Evolutionary conservation across 2,797 vertebrate genomes (phyloP).

Genomic region (Onychomys torridus): DNA sequence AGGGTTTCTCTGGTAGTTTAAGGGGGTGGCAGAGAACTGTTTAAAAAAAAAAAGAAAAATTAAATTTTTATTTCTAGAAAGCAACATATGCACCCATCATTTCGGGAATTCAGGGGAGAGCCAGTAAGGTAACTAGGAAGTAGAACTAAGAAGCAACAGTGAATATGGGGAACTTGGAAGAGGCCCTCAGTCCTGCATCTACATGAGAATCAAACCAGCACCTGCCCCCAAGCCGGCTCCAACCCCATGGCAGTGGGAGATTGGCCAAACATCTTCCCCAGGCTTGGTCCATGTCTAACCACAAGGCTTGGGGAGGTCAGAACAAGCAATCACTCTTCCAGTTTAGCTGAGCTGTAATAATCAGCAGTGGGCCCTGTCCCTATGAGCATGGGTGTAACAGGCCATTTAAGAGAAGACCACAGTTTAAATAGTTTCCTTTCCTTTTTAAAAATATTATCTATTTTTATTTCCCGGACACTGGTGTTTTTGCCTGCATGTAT

Average conservation of each 20-base stretch:
- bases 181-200: not conserved
- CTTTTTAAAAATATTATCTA: not conserved
- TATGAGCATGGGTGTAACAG: not conserved
- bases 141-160: not conserved
- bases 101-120: not conserved
- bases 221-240: not conserved
- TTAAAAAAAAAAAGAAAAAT: not conserved
- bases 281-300: not conserved
- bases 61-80: conserved; percentile 37
- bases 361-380: not conserved
- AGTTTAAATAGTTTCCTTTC: not conserved
- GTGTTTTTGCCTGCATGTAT: not conserved
- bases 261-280: not conserved
- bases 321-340: not conserved
- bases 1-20: not conserved
- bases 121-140: not conserved
- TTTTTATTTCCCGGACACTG: not conserved
- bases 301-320: not conserved
- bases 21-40: conserved; percentile 28
- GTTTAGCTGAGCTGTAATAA: conserved; percentile 26
- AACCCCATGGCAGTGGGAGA: not conserved
- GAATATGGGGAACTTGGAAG: not conserved
- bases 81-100: not conserved
- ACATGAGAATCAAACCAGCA: not conserved
- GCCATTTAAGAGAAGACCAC: not conserved